Conservation (phyloP, 2,888 invertebrate species). For the Amphimallon solstitiale region DNA sequence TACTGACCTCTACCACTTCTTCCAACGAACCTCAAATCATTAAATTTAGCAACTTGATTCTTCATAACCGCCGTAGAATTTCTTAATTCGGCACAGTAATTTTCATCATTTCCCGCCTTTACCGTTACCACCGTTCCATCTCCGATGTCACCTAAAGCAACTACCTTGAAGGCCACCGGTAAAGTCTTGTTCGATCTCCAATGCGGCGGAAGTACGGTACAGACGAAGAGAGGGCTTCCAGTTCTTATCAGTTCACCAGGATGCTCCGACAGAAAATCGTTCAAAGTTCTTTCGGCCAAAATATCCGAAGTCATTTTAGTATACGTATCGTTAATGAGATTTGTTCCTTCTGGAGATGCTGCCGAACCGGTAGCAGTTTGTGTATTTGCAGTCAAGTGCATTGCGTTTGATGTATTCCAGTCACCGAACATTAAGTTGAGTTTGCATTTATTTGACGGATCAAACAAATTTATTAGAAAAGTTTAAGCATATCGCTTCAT, state of each 20-base stretch:
- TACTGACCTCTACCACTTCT: slow-evolving; percentile 93
- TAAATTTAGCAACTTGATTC: slow-evolving; percentile 97
- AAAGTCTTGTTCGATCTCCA: slow-evolving; percentile 98
- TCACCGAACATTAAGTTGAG: slow-evolving; percentile 56
- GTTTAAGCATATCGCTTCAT: not conserved
- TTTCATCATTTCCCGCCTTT: slow-evolving; percentile 96
- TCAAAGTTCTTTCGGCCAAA: slow-evolving; percentile 84
- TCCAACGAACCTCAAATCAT: slow-evolving; percentile 96
- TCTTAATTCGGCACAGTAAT: slow-evolving; percentile 91
- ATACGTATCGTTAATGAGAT: slow-evolving; percentile 81
- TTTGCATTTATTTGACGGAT: slow-evolving; percentile 35
- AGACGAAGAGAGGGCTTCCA: slow-evolving; percentile 93
- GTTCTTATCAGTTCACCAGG: slow-evolving; percentile 93
- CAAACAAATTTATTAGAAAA: not conserved
- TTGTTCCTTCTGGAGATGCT: slow-evolving; percentile 77
- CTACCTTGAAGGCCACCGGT: slow-evolving; percentile 94
- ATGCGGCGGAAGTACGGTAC: slow-evolving; percentile 91
- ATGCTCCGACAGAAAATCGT: slow-evolving; percentile 87
- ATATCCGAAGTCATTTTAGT: slow-evolving; percentile 83
- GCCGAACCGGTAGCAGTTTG: slow-evolving; percentile 68
- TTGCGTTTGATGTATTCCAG: slow-evolving; percentile 53
- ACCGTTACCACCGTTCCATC: slow-evolving; percentile 96
- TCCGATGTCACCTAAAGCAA: slow-evolving; percentile 89
- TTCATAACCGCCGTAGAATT: slow-evolving; percentile 96
- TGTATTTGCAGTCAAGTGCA: slow-evolving; percentile 66